Evolutionary conservation across 2,797 vertebrate species (phyloP).

Genomic region (Trematomus bernacchii): DNA sequence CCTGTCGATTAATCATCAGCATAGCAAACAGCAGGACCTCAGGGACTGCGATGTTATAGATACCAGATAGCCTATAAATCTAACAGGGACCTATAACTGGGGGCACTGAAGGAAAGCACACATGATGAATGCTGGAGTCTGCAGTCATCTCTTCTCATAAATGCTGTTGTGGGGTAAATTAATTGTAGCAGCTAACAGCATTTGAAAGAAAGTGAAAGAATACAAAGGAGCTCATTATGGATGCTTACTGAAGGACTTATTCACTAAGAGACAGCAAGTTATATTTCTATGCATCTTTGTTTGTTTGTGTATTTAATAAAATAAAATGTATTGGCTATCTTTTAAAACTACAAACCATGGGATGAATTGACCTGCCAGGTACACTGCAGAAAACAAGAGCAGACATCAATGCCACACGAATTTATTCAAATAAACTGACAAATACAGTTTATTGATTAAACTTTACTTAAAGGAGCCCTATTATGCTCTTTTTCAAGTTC

Average conservation of each 20-base stretch:
- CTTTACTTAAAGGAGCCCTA: background rate
- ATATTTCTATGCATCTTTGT: background rate
- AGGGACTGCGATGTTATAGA: constrained; percentile 65
- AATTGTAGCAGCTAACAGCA: constrained; percentile 36
- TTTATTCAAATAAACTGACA: constrained; percentile 5
- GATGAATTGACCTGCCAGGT: constrained; percentile 15
- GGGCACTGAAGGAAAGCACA: constrained; percentile 50
- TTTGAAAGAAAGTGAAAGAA: constrained; percentile 41
- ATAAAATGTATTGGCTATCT: constrained; percentile 24
- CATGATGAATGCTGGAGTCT: constrained; percentile 62
- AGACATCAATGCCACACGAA: constrained; percentile 5
- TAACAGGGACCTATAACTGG: constrained; percentile 65
- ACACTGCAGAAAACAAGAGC: constrained; percentile 11
- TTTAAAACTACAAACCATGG: constrained; percentile 34
- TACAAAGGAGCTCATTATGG: constrained; percentile 45
- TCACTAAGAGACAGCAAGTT: constrained; percentile 24
- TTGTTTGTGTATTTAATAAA: constrained; percentile 29
- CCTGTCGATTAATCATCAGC: constrained; percentile 68
- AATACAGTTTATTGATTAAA: background rate
- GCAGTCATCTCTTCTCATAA: constrained; percentile 61
- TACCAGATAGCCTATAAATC: constrained; percentile 73
- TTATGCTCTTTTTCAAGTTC: too few species aligned
- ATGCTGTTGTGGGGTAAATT: constrained; percentile 51
- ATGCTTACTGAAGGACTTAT: constrained; percentile 23
- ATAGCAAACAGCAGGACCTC: constrained; percentile 55